phyloP scores from a whole-genome alignment of 2,888 invertebrate genomes.

The Epirrhoe alternata region DNA sequence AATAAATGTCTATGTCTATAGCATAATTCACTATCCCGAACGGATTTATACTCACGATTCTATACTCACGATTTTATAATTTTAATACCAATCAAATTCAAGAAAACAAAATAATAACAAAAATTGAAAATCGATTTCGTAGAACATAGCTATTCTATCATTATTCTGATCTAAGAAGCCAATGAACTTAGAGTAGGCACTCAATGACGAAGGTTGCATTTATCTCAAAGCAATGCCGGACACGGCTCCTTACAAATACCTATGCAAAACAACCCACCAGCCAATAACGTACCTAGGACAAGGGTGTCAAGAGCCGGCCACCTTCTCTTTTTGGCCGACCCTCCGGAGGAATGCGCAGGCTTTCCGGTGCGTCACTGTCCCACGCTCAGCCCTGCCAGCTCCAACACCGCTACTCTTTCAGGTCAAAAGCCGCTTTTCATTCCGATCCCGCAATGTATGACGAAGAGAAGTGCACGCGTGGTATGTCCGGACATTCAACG shows the following conservation, averaged over 20 bases:
- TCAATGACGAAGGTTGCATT: background rate
- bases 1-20: too few relatives aligned
- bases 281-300: conserved; percentile 6
- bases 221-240: background rate
- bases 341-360: conserved; percentile 35
- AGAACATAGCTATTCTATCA: too few relatives aligned
- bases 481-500: conserved; percentile 53
- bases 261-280: background rate
- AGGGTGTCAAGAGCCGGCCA: conserved; percentile 19
- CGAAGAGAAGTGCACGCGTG: conserved; percentile 46
- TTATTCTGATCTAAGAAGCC: background rate
- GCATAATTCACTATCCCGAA: too few relatives aligned
- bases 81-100: too few relatives aligned
- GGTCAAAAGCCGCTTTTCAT: background rate
- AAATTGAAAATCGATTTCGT: too few relatives aligned
- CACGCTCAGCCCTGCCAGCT: conserved; percentile 38
- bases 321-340: conserved; percentile 23
- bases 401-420: conserved; percentile 37
- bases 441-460: conserved; percentile 31
- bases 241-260: conserved; percentile 1
- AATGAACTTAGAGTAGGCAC: background rate
- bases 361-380: conserved; percentile 47
- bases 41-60: too few relatives aligned
- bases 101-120: too few relatives aligned
- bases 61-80: too few relatives aligned